Evolutionary conservation across 1,140 invertebrate species (phyloP).

Genomic region (Camponotus floridanus): DNA sequence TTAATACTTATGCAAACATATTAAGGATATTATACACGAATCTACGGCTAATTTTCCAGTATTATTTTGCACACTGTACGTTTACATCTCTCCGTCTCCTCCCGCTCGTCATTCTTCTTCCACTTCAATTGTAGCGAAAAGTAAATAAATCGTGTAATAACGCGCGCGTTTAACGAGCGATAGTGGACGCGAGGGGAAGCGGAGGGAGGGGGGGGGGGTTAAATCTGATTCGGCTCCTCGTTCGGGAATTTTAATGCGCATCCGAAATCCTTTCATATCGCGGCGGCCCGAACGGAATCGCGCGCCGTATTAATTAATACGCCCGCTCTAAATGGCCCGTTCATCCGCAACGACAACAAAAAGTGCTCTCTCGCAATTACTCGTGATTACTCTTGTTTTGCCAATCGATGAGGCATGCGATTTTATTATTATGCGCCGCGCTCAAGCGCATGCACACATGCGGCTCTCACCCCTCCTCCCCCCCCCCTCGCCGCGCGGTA

Average conservation of each 20-base stretch:
- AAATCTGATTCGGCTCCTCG: conserved; percentile 43
- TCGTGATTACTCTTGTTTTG: conserved; percentile 60
- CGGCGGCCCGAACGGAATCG: conserved; percentile 23
- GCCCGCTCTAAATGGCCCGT: conserved; percentile 35
- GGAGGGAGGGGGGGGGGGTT: background rate
- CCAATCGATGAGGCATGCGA: conserved; percentile 65
- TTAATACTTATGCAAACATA: background rate
- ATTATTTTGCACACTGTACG: background rate
- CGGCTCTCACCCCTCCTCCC: background rate
- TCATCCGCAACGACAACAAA: conserved; percentile 58
- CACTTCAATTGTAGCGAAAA: background rate
- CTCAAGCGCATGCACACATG: conserved; percentile 23
- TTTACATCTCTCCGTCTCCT: conserved; percentile 2
- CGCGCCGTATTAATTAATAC: conserved; percentile 65
- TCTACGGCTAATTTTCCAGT: background rate
- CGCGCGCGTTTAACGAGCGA: conserved; percentile 34
- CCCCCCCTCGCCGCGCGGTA: background rate
- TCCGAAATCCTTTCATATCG: conserved; percentile 51
- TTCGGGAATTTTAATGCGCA: conserved; percentile 32
- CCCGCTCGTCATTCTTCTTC: background rate
- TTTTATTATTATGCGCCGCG: conserved; percentile 70
- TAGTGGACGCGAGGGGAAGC: background rate
- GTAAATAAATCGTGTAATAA: conserved; percentile 25
- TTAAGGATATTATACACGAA: background rate
- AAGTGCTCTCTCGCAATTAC: conserved; percentile 67